Evolutionary conservation across 1,140 invertebrate genomes (phyloP).

Genomic region (Streblospio benedicti): DNA sequence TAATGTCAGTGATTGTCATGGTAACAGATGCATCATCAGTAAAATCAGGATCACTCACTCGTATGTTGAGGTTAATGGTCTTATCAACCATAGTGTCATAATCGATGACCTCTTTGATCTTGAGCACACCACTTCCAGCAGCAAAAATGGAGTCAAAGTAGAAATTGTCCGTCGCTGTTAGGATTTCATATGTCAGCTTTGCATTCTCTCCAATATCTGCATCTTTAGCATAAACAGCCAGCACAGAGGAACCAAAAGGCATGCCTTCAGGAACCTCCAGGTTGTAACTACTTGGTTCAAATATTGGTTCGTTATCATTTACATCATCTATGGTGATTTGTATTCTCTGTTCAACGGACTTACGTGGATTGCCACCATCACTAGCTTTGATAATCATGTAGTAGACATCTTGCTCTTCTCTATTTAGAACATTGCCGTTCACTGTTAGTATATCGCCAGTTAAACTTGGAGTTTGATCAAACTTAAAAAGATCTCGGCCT

Average conservation of each 20-base stretch:
- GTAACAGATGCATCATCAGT: conserved; percentile 4
- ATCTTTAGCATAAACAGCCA: conserved; percentile 4
- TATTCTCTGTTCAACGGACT: neutral
- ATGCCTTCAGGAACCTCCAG: conserved; percentile 6
- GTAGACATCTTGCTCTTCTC: conserved; percentile 5
- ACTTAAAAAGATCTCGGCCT: no score
- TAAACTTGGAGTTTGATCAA: no score
- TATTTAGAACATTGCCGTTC: neutral
- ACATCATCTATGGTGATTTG: conserved; percentile 9
- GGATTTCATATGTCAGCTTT: conserved; percentile 7
- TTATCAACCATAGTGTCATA: neutral
- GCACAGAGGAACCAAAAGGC: conserved; percentile 1
- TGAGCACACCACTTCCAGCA: conserved; percentile 3
- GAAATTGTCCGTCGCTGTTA: neutral
- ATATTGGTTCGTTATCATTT: conserved; percentile 17
- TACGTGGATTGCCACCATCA: conserved; percentile 5
- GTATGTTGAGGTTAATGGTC: conserved; percentile 11
- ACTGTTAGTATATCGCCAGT: neutral
- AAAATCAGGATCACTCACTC: neutral
- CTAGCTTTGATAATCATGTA: neutral
- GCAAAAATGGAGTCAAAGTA: conserved; percentile 10
- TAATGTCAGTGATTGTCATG: conserved; percentile 12
- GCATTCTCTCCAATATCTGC: conserved; percentile 12
- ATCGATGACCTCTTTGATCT: conserved; percentile 9
- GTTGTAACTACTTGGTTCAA: neutral